phyloP scores from a whole-genome alignment of 64 coral and sea anemone species.

The Stichodactyla helianthus region DNA sequence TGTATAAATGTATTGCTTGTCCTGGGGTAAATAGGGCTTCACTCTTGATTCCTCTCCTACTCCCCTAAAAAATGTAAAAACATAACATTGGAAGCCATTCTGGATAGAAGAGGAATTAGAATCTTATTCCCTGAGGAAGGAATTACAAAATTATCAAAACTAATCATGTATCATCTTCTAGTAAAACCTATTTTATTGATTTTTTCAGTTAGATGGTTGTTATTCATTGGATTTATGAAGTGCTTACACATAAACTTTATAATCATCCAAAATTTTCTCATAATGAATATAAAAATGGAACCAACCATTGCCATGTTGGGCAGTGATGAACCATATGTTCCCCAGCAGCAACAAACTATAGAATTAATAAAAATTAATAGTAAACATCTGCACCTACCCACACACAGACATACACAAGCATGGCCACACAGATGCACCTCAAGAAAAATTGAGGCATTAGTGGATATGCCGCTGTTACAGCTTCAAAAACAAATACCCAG shows the following conservation, averaged over 20 bases:
- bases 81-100: too few species aligned
- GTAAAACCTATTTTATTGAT: too few species aligned
- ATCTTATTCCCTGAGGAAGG: too few species aligned
- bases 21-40: slow-evolving; percentile 82
- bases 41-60: slow-evolving; percentile 78
- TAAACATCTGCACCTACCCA: too few species aligned
- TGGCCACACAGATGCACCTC: too few species aligned
- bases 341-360: slow-evolving; percentile 95
- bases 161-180: too few species aligned
- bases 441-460: too few species aligned
- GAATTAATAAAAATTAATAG: background rate
- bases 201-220: background rate
- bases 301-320: slow-evolving; percentile 98
- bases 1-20: slow-evolving; percentile 93
- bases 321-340: slow-evolving; percentile 98
- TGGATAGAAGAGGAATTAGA: too few species aligned
- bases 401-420: too few species aligned
- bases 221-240: background rate
- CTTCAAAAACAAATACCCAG: too few species aligned
- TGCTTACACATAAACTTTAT: background rate
- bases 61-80: slow-evolving; percentile 39
- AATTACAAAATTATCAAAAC: too few species aligned
- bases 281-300: background rate
- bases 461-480: too few species aligned
- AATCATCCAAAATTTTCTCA: background rate